Percentiles rank a stretch among this genome's conserved stretches.
Evolutionary conservation across 2,797 vertebrate species (phyloP).

Genomic region (Calcarius lapponicus): DNA sequence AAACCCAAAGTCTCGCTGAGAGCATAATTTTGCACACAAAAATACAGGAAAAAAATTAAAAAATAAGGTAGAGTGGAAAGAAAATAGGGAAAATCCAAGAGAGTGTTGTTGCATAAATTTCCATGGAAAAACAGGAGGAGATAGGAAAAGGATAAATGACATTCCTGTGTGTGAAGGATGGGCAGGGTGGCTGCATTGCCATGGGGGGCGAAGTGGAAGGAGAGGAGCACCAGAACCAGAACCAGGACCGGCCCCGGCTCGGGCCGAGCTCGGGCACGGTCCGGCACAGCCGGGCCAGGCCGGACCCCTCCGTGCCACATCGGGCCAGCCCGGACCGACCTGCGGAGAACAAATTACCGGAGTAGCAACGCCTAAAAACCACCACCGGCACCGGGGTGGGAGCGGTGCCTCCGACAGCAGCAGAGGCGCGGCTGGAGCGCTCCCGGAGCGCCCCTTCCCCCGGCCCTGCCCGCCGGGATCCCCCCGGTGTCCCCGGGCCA

Average conservation of each 20-base stretch:
- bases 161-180: not conserved
- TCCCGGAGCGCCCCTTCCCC: not conserved
- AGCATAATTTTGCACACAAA: not conserved
- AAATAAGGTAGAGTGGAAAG: fast-evolving
- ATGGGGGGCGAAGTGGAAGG: fast-evolving
- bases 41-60: not conserved
- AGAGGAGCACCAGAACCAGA: not conserved
- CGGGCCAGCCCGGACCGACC: not conserved
- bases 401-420: fast-evolving
- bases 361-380: not conserved
- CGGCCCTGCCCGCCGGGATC: not conserved
- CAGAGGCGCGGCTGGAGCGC: not conserved
- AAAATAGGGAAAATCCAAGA: not conserved
- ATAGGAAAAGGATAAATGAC: not conserved
- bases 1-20: not conserved
- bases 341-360: not conserved
- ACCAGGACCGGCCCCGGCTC: fast-evolving
- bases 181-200: fast-evolving
- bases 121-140: not conserved
- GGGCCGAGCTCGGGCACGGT: not conserved
- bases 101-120: not conserved
- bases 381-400: not conserved
- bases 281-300: not conserved
- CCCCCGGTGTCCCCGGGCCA: not conserved
- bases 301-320: not conserved